Conservation (phyloP, 2,797 vertebrate species). For the Notoglanidium macrostoma region DNA sequence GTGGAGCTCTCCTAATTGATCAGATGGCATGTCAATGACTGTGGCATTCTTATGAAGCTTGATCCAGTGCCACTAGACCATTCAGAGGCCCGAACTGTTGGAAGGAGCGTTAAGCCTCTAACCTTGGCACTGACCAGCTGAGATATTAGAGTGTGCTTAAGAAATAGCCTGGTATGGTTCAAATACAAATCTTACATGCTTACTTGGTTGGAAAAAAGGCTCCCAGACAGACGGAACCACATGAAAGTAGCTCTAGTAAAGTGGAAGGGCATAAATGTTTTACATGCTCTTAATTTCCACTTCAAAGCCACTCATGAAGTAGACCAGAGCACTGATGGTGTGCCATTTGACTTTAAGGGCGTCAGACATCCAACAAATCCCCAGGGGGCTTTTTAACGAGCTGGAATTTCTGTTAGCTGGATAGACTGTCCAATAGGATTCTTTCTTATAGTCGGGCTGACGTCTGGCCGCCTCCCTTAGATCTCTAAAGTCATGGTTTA, state of each 20-base stretch:
- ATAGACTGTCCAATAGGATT: background rate
- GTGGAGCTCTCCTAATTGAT: background rate
- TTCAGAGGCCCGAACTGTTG: background rate
- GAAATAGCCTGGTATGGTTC: background rate
- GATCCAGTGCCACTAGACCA: background rate
- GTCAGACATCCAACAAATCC: background rate
- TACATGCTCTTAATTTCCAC: conserved; percentile 22
- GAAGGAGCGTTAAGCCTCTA: background rate
- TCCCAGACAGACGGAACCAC: conserved; percentile 30
- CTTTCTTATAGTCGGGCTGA: background rate
- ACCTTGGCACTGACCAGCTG: conserved; percentile 14
- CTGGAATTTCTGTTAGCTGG: background rate
- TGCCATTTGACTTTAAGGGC: conserved; percentile 1
- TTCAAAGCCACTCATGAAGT: conserved; percentile 6
- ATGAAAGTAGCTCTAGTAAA: conserved; percentile 25
- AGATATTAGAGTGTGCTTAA: background rate
- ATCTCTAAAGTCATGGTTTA: background rate
- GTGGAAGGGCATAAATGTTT: conserved; percentile 28
- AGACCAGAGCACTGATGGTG: conserved; percentile 1
- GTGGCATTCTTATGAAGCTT: background rate
- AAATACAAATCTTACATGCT: background rate
- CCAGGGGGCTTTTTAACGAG: conserved; percentile 11
- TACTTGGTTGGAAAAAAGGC: conserved; percentile 16
- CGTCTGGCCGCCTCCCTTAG: conserved; percentile 9
- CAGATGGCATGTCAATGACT: background rate